Percentiles rank a stretch among this genome's conserved stretches.
These are phyloP conservation scores for Eulithis testata DNA, from an alignment of 2,888 invertebrate genomes.

Conservation along the genomic window DNA sequence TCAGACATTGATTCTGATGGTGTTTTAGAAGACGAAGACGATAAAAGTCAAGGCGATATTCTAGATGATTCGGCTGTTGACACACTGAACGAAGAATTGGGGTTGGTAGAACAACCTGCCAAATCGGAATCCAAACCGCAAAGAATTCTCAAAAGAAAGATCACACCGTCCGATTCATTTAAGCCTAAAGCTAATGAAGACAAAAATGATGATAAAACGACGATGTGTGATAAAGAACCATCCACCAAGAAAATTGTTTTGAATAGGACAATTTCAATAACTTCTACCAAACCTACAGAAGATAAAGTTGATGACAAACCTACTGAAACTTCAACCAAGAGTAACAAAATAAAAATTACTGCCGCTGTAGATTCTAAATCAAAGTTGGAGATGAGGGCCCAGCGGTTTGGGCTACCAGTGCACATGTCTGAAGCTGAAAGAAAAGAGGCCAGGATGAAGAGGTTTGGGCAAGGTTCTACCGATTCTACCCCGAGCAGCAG, in stretches of 20 bases:
- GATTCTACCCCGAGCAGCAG: conserved; percentile 42
- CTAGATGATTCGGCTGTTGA: conserved; percentile 71
- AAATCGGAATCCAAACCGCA: conserved; percentile 62
- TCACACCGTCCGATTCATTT: conserved; percentile 52
- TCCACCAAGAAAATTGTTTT: conserved; percentile 86
- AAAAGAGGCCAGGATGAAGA: conserved; percentile 87
- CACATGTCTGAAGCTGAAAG: conserved; percentile 84
- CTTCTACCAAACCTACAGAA: conserved; percentile 48
- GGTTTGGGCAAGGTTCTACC: conserved; percentile 82
- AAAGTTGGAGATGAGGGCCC: conserved; percentile 90
- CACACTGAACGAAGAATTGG: conserved; percentile 72
- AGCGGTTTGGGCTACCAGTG: conserved; percentile 89
- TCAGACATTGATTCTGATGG: conserved; percentile 83
- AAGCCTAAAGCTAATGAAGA: conserved; percentile 54
- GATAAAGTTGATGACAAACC: conserved; percentile 50
- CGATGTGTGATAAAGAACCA: conserved; percentile 66
- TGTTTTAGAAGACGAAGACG: conserved; percentile 83
- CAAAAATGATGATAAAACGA: conserved; percentile 43
- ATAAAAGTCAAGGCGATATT: conserved; percentile 74
- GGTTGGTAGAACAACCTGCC: conserved; percentile 60
- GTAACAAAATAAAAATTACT: conserved; percentile 70
- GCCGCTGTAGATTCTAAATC: conserved; percentile 72
- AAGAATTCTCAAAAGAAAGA: conserved; percentile 69
- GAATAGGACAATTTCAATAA: conserved; percentile 79
- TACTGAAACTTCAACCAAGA: conserved; percentile 48